phyloP scores from a whole-genome alignment of 2,888 invertebrate genomes.

The Tolmerus cingulatus region DNA sequence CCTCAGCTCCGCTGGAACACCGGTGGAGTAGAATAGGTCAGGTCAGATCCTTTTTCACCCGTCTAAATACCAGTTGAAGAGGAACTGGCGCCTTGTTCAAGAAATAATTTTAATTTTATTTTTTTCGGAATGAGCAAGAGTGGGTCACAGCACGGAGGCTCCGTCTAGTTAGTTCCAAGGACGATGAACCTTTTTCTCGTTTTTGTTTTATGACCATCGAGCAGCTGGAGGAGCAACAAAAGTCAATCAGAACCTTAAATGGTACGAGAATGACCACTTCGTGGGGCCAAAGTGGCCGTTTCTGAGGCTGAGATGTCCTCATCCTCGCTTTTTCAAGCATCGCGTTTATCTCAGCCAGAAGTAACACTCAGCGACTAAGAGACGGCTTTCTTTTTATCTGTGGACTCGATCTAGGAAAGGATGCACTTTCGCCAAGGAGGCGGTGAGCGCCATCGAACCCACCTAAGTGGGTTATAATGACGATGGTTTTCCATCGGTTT shows the following conservation, averaged over 20 bases:
- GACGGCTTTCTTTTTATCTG: not conserved
- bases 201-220: not conserved
- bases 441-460: not conserved
- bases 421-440: conserved; percentile 1
- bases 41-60: not conserved
- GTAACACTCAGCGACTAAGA: conserved; percentile 2
- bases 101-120: not conserved
- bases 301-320: not conserved
- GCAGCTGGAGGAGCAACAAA: not conserved
- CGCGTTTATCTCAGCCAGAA: not conserved
- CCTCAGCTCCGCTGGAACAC: not conserved
- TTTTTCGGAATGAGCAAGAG: not conserved
- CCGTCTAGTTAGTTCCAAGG: not conserved
- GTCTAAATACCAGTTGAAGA: not conserved
- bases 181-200: not conserved
- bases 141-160: not conserved
- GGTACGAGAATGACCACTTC: not conserved
- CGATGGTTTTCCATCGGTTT: not conserved
- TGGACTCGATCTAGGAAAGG: not conserved
- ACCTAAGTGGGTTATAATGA: not conserved
- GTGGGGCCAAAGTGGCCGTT: not conserved
- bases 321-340: not conserved
- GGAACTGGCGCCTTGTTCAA: not conserved
- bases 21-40: not conserved
- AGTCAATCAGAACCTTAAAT: not conserved